A percentile compares a stretch with the other conserved stretches of the same genome.
These are phyloP conservation scores for Gallinago solitaria DNA, from an alignment of 2,797 vertebrate species.

Conservation along the genomic window DNA sequence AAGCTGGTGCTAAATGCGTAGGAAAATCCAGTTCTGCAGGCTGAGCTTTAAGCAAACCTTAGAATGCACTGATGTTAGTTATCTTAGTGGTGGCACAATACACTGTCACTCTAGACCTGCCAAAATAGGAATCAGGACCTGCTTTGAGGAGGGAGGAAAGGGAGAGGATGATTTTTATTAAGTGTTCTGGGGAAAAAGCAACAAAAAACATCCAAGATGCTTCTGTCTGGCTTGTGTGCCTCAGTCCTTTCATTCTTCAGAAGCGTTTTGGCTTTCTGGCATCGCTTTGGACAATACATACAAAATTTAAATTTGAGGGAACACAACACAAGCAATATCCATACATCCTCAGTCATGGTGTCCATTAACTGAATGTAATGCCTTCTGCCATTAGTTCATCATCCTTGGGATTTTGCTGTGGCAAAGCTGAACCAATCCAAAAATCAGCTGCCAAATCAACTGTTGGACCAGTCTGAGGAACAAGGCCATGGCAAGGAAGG, in stretches of 20 bases:
- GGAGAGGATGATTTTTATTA: background rate
- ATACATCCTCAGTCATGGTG: background rate
- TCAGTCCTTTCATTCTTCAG: background rate
- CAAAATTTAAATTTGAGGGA: background rate
- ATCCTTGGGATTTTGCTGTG: background rate
- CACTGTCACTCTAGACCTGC: background rate
- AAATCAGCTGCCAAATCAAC: background rate
- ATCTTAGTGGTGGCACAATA: background rate
- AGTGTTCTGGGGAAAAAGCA: background rate
- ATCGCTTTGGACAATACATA: background rate
- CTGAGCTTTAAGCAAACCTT: background rate
- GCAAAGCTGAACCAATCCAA: background rate
- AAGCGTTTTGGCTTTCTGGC: background rate
- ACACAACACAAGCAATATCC: background rate
- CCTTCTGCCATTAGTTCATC: background rate
- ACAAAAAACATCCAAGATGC: background rate
- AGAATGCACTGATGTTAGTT: background rate
- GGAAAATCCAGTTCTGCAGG: slow-evolving; percentile 17
- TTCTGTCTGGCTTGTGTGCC: background rate
- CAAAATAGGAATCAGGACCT: background rate
- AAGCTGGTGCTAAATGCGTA: background rate
- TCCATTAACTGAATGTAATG: background rate
- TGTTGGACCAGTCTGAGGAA: background rate
- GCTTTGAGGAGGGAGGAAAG: background rate
- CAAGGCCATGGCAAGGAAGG: accelerated